phyloP scores from a whole-genome alignment of 1,140 invertebrate species.

The Magallana gigas region DNA sequence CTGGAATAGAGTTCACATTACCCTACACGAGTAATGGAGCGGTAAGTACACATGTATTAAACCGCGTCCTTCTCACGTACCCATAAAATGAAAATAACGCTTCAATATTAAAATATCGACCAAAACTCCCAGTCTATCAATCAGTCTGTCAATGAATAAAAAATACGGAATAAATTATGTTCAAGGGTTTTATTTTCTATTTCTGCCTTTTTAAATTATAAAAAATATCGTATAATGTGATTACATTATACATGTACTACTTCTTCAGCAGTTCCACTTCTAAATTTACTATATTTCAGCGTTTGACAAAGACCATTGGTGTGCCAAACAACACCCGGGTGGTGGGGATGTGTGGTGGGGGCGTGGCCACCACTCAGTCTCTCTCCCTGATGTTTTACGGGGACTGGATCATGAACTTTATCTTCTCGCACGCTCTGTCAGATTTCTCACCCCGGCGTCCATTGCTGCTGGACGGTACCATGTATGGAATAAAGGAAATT shows the following conservation, averaged over 20 bases:
- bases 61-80: too few relatives aligned
- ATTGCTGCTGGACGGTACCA: neutral
- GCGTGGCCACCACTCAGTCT: neutral
- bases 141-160: too few relatives aligned
- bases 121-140: too few relatives aligned
- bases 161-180: too few relatives aligned
- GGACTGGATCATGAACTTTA: neutral
- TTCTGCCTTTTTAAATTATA: too few relatives aligned
- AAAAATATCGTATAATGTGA: too few relatives aligned
- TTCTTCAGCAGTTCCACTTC: too few relatives aligned
- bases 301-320: neutral
- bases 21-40: neutral
- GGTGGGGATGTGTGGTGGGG: neutral
- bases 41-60: neutral
- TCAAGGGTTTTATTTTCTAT: too few relatives aligned
- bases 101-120: too few relatives aligned
- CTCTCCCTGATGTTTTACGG: neutral
- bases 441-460: neutral
- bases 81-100: too few relatives aligned
- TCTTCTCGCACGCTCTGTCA: neutral
- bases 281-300: neutral
- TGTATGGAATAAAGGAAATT: slow-evolving; percentile 5
- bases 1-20: slow-evolving; percentile 37
- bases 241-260: too few relatives aligned
- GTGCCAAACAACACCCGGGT: neutral